Base-by-base conservation (phyloP, 2,113 vertebrate genomes). In the Oryzias curvinotus region DNA sequence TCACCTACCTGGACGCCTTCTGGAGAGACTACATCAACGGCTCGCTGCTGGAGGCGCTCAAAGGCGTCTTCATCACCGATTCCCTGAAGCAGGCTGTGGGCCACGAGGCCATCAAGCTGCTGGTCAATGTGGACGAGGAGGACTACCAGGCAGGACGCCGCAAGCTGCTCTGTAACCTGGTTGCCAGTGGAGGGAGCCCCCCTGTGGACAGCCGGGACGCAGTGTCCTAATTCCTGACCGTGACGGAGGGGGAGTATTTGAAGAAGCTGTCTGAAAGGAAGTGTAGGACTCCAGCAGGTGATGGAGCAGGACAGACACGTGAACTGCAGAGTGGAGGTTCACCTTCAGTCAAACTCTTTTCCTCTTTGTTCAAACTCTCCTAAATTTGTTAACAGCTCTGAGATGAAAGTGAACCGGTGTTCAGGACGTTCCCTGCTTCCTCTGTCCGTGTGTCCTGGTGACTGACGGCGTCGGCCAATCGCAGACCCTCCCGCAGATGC, bases 21-120 rank as follows among this genome's bases (percentile, higher is more conserved):
- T 98, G 96, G 96, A 92, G 96, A 61, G 96, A 98, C 87, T 98
- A 98, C 89, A 98, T 98, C 88, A 98, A 98, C 4, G 96, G 96
- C 69, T 98, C 96, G 0, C 78, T 98, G 85, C 90, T 98, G 44
- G 96, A 98, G 71, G 96, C 96, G 14, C 94, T 98, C 15, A 98
- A 98, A 83, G 96, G 96, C 7, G 96, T 98, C 78, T 98, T 98
- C 83, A 98, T 98, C 91, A 98, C 96, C 70, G 96, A 98, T 94
- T 98, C 96, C 5, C 94, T 98, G 45, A 98, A 98, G 82, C 96
- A 98, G 78, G 96, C 96, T 1, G 96, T 97, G 62, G 96, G 96
- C 79, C 95, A 98, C 1, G 96, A 98, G 67, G 96, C 96, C 78
- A 98, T 98, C 79, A 97, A 97, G 89, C 93, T 98, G 66, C 92